phyloP scores from a whole-genome alignment of 2,888 invertebrate genomes.

The Esperia sulphurella region DNA sequence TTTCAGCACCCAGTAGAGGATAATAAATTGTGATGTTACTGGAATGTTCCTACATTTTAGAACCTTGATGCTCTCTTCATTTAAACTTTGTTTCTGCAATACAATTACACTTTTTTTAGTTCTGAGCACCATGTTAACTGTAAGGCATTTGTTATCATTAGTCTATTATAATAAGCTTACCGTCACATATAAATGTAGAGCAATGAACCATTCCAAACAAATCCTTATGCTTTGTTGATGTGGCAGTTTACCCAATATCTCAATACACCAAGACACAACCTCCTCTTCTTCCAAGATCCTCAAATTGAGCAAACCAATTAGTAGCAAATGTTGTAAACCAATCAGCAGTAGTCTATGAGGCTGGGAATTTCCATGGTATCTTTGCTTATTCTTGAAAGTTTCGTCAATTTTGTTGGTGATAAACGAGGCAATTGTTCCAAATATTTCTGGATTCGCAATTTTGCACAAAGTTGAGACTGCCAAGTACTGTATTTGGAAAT shows the following conservation, averaged over 20 bases:
- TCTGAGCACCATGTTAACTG: too few relatives aligned
- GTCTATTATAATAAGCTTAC: conserved; percentile 32
- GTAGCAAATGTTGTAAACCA: conserved; percentile 52
- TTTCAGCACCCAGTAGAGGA: conserved; percentile 54
- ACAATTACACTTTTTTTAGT: not conserved
- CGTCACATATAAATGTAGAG: conserved; percentile 48
- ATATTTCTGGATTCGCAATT: conserved; percentile 34
- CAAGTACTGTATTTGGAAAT: conserved; percentile 50
- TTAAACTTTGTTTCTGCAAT: conserved; percentile 46
- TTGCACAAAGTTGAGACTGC: conserved; percentile 39
- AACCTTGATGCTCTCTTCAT: conserved; percentile 39
- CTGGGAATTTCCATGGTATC: conserved; percentile 65
- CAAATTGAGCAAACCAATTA: conserved; percentile 39
- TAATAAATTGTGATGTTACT: conserved; percentile 51
- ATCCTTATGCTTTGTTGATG: conserved; percentile 61
- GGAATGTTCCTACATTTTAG: conserved; percentile 47
- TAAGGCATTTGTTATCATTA: too few relatives aligned
- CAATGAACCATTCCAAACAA: conserved; percentile 62
- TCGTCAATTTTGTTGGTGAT: conserved; percentile 48
- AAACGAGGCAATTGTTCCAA: conserved; percentile 34
- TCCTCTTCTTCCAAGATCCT: conserved; percentile 23
- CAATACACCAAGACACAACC: conserved; percentile 46
- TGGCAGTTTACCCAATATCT: conserved; percentile 51
- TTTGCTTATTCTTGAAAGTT: conserved; percentile 50
- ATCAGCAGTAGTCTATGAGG: conserved; percentile 51